phyloP scores from a whole-genome alignment of 35 echinoderm and acorn worm species.

The Strongylocentrotus purpuratus region DNA sequence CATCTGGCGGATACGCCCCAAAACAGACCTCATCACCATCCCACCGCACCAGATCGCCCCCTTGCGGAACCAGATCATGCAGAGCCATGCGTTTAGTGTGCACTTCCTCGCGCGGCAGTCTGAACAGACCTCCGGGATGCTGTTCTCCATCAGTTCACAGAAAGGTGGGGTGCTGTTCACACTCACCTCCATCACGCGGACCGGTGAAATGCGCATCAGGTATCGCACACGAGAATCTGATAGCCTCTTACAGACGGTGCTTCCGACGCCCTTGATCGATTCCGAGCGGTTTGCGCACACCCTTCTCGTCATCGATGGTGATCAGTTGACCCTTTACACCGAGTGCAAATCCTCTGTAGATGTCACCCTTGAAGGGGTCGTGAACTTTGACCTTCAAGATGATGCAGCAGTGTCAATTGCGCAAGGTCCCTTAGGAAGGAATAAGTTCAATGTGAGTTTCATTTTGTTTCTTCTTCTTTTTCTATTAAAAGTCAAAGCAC shows the following conservation, averaged over 20 bases:
- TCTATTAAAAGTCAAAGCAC: too few species aligned
- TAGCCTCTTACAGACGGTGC: background rate
- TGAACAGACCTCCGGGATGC: background rate
- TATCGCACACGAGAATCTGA: background rate
- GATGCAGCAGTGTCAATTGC: background rate
- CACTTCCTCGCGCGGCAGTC: conserved; percentile 16
- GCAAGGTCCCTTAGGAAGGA: background rate
- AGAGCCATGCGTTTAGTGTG: conserved; percentile 20
- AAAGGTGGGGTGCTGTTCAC: background rate
- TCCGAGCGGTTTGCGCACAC: conserved; percentile 14
- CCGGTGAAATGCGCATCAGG: conserved; percentile 30
- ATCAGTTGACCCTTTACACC: background rate
- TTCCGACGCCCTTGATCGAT: conserved; percentile 40
- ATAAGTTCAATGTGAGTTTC: conserved; percentile 47
- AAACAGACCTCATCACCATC: conserved; percentile 2
- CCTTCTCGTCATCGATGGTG: conserved; percentile 24
- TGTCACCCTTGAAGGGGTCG: conserved; percentile 19
- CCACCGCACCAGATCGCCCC: background rate
- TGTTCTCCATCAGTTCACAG: background rate
- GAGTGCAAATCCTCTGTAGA: conserved; percentile 36
- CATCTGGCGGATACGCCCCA: conserved; percentile 21
- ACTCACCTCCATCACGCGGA: conserved; percentile 11
- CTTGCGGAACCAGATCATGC: background rate
- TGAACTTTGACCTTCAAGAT: conserved; percentile 26
- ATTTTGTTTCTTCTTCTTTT: background rate